Conservation (phyloP, 2,888 invertebrate species). For the Lithosia quadra region DNA sequence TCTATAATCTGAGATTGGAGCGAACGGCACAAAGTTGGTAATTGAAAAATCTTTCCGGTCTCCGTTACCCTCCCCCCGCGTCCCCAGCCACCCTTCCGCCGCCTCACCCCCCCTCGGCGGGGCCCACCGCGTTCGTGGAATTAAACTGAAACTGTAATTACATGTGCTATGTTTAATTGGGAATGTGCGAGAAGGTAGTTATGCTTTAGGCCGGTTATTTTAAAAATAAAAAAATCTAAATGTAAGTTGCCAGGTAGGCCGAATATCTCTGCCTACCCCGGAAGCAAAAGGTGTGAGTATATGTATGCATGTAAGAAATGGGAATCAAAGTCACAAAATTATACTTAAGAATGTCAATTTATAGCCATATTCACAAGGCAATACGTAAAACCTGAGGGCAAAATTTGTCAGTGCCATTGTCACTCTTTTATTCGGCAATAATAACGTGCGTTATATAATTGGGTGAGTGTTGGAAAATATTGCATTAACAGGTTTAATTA, state of each 20-base stretch:
- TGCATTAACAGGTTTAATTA: too few relatives aligned
- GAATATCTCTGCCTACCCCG: background rate
- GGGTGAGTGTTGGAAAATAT: too few relatives aligned
- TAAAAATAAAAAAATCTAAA: background rate
- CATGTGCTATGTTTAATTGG: constrained; percentile 55
- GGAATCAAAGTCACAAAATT: background rate
- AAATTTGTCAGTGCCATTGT: too few relatives aligned
- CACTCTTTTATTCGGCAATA: too few relatives aligned
- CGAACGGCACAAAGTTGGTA: constrained; percentile 82
- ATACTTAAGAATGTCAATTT: background rate
- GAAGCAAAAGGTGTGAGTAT: too few relatives aligned
- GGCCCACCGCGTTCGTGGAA: constrained; percentile 42
- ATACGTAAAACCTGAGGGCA: too few relatives aligned
- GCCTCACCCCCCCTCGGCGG: constrained; percentile 25
- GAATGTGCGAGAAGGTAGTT: constrained; percentile 12
- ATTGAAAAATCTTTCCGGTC: constrained; percentile 84
- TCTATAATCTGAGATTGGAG: constrained; percentile 77
- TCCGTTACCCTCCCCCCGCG: constrained; percentile 25
- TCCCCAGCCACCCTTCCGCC: constrained; percentile 33
- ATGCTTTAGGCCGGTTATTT: background rate
- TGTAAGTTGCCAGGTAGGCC: background rate
- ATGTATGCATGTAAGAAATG: too few relatives aligned
- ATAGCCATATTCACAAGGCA: background rate
- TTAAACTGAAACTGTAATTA: constrained; percentile 64
- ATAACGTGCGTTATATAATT: background rate